These are phyloP conservation scores for Neogobius melanostomus DNA, from an alignment of 2,113 vertebrate species.

Conservation along the genomic window DNA sequence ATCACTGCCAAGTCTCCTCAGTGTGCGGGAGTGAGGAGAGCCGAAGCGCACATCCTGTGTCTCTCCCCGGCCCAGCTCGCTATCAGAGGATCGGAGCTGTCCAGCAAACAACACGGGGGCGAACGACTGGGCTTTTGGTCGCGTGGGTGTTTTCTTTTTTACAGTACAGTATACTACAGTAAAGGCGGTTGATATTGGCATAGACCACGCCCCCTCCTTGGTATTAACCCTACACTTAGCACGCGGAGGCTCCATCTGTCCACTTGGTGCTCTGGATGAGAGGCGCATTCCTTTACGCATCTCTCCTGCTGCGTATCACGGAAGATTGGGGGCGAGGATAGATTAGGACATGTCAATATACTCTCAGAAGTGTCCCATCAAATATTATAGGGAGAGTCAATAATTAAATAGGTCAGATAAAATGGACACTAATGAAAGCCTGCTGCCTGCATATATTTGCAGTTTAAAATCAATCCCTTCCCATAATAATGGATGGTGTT, in stretches of 20 bases:
- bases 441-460: background rate
- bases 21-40: constrained; percentile 18
- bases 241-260: constrained; percentile 22
- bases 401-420: background rate
- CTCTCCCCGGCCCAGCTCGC: background rate
- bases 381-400: background rate
- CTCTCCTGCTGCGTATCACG: constrained; percentile 29
- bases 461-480: background rate
- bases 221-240: constrained; percentile 69
- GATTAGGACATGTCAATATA: background rate
- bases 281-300: constrained; percentile 53
- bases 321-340: background rate
- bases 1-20: constrained; percentile 21
- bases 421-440: background rate
- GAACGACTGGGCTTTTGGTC: constrained; percentile 10
- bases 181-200: constrained; percentile 50
- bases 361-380: background rate
- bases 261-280: constrained; percentile 25
- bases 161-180: constrained; percentile 51
- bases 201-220: constrained; percentile 72
- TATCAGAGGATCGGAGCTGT: background rate
- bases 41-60: constrained; percentile 19
- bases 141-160: background rate
- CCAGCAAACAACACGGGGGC: background rate
- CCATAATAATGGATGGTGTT: too few species aligned